Conservation (phyloP, 2,797 vertebrate genomes). For the Urophycis tenuis region DNA sequence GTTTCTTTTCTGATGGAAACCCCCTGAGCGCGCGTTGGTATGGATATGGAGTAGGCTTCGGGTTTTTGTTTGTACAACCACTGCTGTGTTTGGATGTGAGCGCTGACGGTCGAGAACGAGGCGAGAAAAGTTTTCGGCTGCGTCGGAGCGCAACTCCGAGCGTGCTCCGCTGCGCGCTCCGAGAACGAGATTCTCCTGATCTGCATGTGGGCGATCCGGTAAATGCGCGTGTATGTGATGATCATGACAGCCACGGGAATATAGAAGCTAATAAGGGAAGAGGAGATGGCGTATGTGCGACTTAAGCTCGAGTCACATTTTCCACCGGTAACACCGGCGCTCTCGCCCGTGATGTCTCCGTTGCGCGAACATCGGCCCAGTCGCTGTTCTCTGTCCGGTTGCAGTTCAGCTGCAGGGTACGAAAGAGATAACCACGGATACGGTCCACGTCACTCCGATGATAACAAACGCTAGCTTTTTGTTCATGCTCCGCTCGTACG, state of each 20-base stretch:
- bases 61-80: not conserved
- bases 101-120: constrained; percentile 34
- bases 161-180: constrained; percentile 64
- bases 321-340: not conserved
- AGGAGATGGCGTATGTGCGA: constrained; percentile 65
- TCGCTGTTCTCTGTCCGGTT: constrained; percentile 51
- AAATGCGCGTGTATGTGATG: constrained; percentile 67
- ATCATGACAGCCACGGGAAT: constrained; percentile 68
- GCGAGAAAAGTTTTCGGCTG: constrained; percentile 35
- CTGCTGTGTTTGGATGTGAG: not conserved
- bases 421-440: constrained; percentile 65
- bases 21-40: constrained; percentile 47
- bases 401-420: constrained; percentile 67
- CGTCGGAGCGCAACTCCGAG: constrained; percentile 46
- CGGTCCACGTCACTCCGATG: constrained; percentile 63
- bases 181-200: constrained; percentile 61
- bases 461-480: constrained; percentile 59
- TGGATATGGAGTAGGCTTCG: not conserved
- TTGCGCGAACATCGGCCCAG: not conserved
- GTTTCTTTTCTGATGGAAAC: constrained; percentile 63
- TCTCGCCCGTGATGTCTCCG: not conserved
- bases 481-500: constrained; percentile 66
- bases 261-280: constrained; percentile 69
- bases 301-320: constrained; percentile 64
- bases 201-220: constrained; percentile 64